Percentiles rank a stretch among this genome's conserved stretches.
These are phyloP conservation scores for Holothuria glaberrima DNA, from an alignment of 35 echinoderm and acorn worm genomes.

Conservation along the genomic window DNA sequence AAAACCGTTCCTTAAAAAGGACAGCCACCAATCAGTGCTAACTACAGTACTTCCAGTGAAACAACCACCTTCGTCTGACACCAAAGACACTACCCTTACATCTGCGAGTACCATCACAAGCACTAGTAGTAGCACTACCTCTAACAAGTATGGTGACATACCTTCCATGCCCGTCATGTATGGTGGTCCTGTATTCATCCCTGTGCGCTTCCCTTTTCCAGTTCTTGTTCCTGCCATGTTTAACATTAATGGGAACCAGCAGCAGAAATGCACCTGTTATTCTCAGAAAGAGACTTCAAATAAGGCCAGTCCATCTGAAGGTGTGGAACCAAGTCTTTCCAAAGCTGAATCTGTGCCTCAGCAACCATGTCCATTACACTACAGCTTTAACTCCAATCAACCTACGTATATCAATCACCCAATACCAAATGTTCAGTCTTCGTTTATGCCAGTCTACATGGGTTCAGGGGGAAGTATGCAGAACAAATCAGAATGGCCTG, in stretches of 20 bases:
- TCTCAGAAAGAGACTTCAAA: background rate
- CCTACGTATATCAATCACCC: constrained; percentile 51
- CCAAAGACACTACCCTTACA: constrained; percentile 29
- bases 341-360: background rate
- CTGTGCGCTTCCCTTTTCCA: constrained; percentile 69
- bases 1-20: constrained; percentile 88
- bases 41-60: constrained; percentile 84
- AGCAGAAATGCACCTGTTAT: constrained; percentile 36
- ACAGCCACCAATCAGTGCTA: constrained; percentile 91
- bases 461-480: constrained; percentile 1
- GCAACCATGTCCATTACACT: constrained; percentile 43
- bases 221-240: constrained; percentile 72
- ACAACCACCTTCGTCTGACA: constrained; percentile 18
- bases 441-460: constrained; percentile 50
- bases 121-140: background rate
- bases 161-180: constrained; percentile 69
- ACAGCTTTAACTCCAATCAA: constrained; percentile 44
- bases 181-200: constrained; percentile 74
- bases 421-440: constrained; percentile 51
- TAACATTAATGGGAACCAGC: constrained; percentile 51
- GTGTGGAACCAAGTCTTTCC: background rate
- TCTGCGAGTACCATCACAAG: constrained; percentile 16
- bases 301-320: constrained; percentile 22
- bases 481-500: constrained; percentile 33
- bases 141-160: background rate